phyloP scores from a whole-genome alignment of 2,797 vertebrate species.

The Macropodus opercularis region DNA sequence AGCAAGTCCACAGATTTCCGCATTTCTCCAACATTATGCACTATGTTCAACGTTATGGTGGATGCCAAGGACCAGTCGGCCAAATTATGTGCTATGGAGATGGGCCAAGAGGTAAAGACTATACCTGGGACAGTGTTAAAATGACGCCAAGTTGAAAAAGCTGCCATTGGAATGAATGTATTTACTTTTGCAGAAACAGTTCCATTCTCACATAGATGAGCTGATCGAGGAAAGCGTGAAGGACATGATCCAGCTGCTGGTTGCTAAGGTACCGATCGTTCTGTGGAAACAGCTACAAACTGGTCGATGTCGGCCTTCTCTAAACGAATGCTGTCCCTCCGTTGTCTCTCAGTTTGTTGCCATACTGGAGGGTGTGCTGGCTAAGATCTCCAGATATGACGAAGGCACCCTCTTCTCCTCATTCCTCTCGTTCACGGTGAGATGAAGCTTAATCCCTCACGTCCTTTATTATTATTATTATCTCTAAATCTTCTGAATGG shows the following conservation, averaged over 20 bases:
- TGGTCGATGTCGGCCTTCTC: neutral
- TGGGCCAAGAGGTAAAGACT: conserved; percentile 96
- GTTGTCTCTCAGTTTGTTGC: conserved; percentile 87
- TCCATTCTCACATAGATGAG: conserved; percentile 96
- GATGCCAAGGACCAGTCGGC: conserved; percentile 99
- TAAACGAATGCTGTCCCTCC: neutral
- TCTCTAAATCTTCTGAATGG: neutral
- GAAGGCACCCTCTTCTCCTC: conserved; percentile 99
- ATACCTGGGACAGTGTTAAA: conserved; percentile 1
- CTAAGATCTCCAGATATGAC: conserved; percentile 98
- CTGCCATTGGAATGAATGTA: neutral
- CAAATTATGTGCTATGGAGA: conserved; percentile 99
- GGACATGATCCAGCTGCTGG: conserved; percentile 98
- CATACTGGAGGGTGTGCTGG: conserved; percentile 96
- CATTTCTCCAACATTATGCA: conserved; percentile 99
- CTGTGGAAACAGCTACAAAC: neutral
- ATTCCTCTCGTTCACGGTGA: conserved; percentile 99
- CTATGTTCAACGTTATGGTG: conserved; percentile 99
- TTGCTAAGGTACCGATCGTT: conserved; percentile 97
- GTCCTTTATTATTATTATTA: no score
- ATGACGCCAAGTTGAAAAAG: conserved; percentile 3
- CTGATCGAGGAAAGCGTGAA: conserved; percentile 99
- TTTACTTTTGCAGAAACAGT: conserved; percentile 89
- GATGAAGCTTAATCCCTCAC: conserved; percentile 31
- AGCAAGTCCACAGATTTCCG: conserved; percentile 99